A percentile compares a stretch with the other conserved stretches of the same genome.
phyloP scores from a whole-genome alignment of 2,888 invertebrate genomes.

The Lepas anatifera region DNA sequence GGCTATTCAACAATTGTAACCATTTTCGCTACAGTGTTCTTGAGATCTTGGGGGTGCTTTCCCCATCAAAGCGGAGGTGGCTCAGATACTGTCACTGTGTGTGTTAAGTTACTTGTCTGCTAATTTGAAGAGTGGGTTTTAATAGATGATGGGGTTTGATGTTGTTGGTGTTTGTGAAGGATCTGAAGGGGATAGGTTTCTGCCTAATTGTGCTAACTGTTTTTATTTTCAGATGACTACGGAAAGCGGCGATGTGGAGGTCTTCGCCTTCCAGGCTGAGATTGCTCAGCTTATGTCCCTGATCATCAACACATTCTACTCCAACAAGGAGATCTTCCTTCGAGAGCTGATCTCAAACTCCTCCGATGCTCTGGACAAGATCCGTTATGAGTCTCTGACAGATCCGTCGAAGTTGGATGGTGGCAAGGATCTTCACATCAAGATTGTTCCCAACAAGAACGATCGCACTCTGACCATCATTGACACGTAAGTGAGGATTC shows the following conservation, averaged over 20 bases:
- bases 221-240: neutral
- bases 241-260: slow-evolving; percentile 59
- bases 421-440: slow-evolving; percentile 90
- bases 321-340: slow-evolving; percentile 99
- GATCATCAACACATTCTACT: slow-evolving; percentile 99
- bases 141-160: too few species aligned
- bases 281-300: slow-evolving; percentile 99
- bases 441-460: slow-evolving; percentile 90
- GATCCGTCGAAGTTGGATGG: slow-evolving; percentile 85
- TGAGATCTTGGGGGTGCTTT: too few species aligned
- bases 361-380: slow-evolving; percentile 68
- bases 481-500: slow-evolving; percentile 57
- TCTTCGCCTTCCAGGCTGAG: slow-evolving; percentile 99
- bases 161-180: too few species aligned
- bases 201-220: too few species aligned
- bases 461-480: slow-evolving; percentile 90
- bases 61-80: too few species aligned
- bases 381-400: slow-evolving; percentile 91
- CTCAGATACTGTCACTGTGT: too few species aligned
- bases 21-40: too few species aligned
- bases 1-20: too few species aligned
- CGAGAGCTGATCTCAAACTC: slow-evolving; percentile 98
- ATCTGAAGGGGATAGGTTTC: too few species aligned
- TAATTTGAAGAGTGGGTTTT: too few species aligned
- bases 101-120: too few species aligned